Evolutionary conservation across 35 echinoderm and acorn worm species (phyloP).

Genomic region (Lytechinus variegatus): DNA sequence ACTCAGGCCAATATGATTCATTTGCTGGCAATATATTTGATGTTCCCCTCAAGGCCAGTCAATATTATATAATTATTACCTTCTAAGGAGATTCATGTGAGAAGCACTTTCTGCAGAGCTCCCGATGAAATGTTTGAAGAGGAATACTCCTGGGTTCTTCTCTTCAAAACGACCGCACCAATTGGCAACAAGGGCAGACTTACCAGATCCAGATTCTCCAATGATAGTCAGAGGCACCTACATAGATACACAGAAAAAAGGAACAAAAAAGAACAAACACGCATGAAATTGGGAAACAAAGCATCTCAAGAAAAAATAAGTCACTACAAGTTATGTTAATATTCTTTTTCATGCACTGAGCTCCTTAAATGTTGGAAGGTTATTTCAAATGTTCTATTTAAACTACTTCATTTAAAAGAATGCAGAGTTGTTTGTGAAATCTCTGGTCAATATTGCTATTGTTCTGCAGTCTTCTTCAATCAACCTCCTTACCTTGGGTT

Average conservation of each 20-base stretch:
- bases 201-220: slow-evolving; percentile 85
- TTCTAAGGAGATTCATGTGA: slow-evolving; percentile 74
- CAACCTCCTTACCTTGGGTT: background rate
- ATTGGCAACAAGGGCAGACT: slow-evolving; percentile 90
- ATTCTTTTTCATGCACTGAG: too few relatives aligned
- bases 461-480: background rate
- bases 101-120: slow-evolving; percentile 91
- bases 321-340: too few relatives aligned
- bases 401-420: too few relatives aligned
- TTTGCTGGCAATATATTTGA: too few relatives aligned
- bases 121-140: slow-evolving; percentile 94
- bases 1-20: too few relatives aligned
- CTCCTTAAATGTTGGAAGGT: too few relatives aligned
- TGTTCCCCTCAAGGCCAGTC: too few relatives aligned
- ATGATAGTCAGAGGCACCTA: slow-evolving; percentile 75
- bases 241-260: background rate
- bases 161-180: slow-evolving; percentile 85
- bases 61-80: too few relatives aligned
- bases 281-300: too few relatives aligned
- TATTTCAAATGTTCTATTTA: too few relatives aligned
- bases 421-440: too few relatives aligned
- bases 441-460: background rate
- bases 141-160: slow-evolving; percentile 65
- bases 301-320: too few relatives aligned
- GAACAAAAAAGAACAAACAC: background rate